Evolutionary conservation across 2,888 invertebrate genomes (phyloP), one percentile per base, ranked within the genome.

Genomic region (Noctua janthina): DNA sequence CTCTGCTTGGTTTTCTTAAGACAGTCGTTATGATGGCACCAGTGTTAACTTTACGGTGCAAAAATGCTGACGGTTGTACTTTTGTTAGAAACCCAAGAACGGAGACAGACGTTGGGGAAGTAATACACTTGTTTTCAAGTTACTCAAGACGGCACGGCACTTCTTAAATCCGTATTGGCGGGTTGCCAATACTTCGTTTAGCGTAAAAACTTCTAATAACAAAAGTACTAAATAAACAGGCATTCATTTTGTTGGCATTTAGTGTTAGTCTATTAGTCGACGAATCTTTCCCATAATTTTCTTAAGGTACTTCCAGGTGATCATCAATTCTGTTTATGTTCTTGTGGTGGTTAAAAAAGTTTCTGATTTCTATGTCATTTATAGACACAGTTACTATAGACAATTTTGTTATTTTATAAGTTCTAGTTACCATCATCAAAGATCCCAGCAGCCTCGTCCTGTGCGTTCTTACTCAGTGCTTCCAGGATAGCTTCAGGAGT

Each of bases 401-500:
- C 29, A 29, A 29, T 29, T 29, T 29, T 15, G 1, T 62, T n/a
- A n/a, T 59, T 62, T 2, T 29, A 8, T n/a, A 68, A 46, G 0
- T 15, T 46, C 5, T 70, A 89, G 88, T 90, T 90, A 95, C 97
- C 97, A 90, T 97, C 97, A 92, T 97, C 97, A 89, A 96, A 96
- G 54, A 97, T 97, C 0, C 97, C 97, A 84, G 95, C 96, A 46
- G 97, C 97, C 86, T 97, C 97, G 90, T 97, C 97, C 69, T 94
- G 94, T n/a, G 96, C 97, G 84, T 97, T 97, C 90, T 95, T 94
- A 82, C 94, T 94, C 85, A 97, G 87, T 6, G 96, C 97, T 88
- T 95, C 92, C 56, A 97, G 92, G 78, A 97, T 97, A 67, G 96
- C 97, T 71, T 96, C 95, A 46, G 97, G 97, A 77, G 97, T 97